Percentiles rank a stretch among this genome's conserved stretches.
Evolutionary conservation across 1,140 invertebrate genomes (phyloP).

Genomic region (Tetragonula clypearis): DNA sequence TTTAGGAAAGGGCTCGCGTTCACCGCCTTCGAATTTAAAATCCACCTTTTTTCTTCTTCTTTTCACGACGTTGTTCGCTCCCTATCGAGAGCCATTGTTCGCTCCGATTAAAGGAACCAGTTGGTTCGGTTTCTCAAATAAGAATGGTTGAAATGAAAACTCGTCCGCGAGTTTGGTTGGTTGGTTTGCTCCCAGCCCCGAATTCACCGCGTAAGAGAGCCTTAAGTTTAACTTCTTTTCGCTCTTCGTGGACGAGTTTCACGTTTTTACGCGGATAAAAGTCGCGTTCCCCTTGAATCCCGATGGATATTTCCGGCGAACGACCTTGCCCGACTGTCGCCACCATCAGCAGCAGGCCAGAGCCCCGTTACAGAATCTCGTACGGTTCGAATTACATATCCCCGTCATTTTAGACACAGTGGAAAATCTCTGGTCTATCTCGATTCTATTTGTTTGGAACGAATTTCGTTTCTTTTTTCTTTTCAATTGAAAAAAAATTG

Average conservation of each 20-base stretch:
- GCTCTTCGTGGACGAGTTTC: background rate
- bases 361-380: conserved; percentile 2
- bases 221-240: background rate
- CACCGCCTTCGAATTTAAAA: too few relatives aligned
- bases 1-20: too few relatives aligned
- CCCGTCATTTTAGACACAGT: background rate
- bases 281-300: background rate
- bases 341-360: background rate
- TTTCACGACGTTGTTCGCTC: background rate
- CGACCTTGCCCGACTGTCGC: conserved; percentile 20
- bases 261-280: background rate
- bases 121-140: background rate
- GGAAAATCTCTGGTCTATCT: background rate
- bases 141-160: background rate
- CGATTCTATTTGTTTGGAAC: background rate
- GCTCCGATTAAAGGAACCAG: background rate
- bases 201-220: background rate
- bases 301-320: conserved; percentile 12
- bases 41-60: too few relatives aligned
- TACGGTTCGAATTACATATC: background rate
- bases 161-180: background rate
- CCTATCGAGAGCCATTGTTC: too few relatives aligned
- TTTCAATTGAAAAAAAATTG: too few relatives aligned
- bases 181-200: background rate
- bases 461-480: background rate